Conservation (phyloP, 2,113 vertebrate species). For the Oncorhynchus mykiss region DNA sequence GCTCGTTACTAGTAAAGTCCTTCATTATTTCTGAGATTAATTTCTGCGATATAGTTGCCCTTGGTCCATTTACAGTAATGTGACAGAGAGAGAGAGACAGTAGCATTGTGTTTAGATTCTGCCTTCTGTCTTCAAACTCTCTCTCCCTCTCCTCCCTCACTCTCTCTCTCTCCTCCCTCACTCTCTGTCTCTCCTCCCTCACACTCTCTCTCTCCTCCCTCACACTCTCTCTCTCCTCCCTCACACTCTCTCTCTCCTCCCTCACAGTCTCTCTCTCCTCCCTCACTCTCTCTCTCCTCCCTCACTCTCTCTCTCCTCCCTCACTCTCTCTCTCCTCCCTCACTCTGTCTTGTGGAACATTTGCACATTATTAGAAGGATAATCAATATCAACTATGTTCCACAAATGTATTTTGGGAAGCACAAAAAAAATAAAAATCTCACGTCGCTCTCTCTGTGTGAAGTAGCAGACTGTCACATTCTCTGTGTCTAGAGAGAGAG, state of each 20-base stretch:
- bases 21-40: not conserved
- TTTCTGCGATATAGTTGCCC: not conserved
- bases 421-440: slow-evolving; percentile 54
- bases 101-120: slow-evolving; percentile 21
- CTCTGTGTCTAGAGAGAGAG: not conserved
- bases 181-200: not conserved
- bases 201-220: not conserved
- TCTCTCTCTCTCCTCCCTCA: not conserved
- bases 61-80: not conserved
- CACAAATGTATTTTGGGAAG: not conserved
- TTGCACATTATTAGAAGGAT: not conserved
- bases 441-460: slow-evolving; percentile 46
- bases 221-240: not conserved
- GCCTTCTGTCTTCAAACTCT: slow-evolving; percentile 37
- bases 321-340: slow-evolving; percentile 2
- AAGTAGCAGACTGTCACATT: not conserved
- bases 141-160: slow-evolving; percentile 43
- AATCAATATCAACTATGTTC: not conserved
- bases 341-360: not conserved
- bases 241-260: slow-evolving; percentile 1
- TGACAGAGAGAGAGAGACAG: slow-evolving; percentile 4
- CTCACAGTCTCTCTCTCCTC: too few species aligned
- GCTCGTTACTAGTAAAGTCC: slow-evolving; percentile 29
- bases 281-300: too few species aligned
- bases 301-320: not conserved